Base-by-base conservation (phyloP, 2,888 invertebrate species). In the Mimas tiliae region DNA sequence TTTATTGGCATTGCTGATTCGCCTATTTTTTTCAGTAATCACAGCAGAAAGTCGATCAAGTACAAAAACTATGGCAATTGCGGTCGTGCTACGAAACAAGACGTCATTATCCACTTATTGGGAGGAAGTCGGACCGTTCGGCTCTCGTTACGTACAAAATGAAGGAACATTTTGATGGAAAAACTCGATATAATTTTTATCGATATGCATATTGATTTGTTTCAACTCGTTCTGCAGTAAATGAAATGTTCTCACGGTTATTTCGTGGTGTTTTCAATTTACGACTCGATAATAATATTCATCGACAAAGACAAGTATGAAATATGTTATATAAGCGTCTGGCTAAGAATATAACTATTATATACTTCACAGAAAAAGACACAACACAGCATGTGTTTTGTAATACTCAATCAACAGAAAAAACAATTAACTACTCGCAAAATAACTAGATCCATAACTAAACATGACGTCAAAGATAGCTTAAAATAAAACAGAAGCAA, bases 31-130 rank as follows among this genome's bases (percentile, higher is more conserved):
- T 55, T 51, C 58, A 19, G 45, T 21, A 64, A 64, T 58, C 78
- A 81, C 82, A 84, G 80, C 85, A 85, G 85, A 87, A 85, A 83
- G 55, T 70, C 76, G 75, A 80, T 75, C 69, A 70, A 74, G 69
- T 72, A 82, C 76, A 85, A 85, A 87, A 86, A 85, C 78, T 77
- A 75, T 76, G 38, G 52, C 81, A 83, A 85, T 84, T 84, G 85
- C 79, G 83, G 83, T 84, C 80, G 80, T 74, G 79, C 75, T 82
- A 75, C 82, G 78, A 83, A 87, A 87, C 86, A 73, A 87, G 88
- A 82, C 85, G 86, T 88, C 83, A 90, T 90, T 88, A 90, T 87
- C 91, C 90, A 90, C 86, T 92, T 91, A 91, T 85, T 80, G 88
- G 79, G 75, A 89, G 92, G 92, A 92, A 91, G 90, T 87, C 71